Percentiles rank a stretch among this genome's conserved stretches.
Evolutionary conservation across 2,888 invertebrate genomes (phyloP).

Genomic region (Tiphia femorata): DNA sequence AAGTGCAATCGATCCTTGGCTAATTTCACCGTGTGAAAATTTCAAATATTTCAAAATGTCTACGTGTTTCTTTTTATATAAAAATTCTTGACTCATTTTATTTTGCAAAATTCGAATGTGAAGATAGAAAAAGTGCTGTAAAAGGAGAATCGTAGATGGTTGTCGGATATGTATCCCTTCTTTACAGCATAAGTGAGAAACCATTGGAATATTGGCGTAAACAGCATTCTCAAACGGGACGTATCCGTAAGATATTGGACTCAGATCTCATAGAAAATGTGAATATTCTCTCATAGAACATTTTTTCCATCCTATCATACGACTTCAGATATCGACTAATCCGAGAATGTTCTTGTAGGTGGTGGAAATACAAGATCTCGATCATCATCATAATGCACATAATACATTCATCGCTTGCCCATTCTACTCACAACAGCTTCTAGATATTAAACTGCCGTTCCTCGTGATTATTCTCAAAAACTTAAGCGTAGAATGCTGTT

Average conservation of each 20-base stretch:
- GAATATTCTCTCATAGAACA: not conserved
- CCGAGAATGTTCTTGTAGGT: slow-evolving; percentile 77
- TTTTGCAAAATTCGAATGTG: not conserved
- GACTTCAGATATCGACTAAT: not conserved
- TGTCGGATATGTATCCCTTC: slow-evolving; percentile 84
- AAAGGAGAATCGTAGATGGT: slow-evolving; percentile 36
- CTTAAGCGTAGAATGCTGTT: slow-evolving; percentile 92
- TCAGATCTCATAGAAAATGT: slow-evolving; percentile 54
- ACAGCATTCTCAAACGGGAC: slow-evolving; percentile 66
- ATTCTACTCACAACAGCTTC: slow-evolving; percentile 87
- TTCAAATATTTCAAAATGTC: not conserved
- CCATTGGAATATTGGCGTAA: slow-evolving; percentile 90
- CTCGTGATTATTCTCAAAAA: slow-evolving; percentile 96
- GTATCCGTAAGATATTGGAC: slow-evolving; percentile 44
- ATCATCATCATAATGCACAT: slow-evolving; percentile 94
- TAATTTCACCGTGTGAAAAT: no score
- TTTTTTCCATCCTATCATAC: not conserved
- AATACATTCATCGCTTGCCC: slow-evolving; percentile 95
- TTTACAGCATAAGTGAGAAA: slow-evolving; percentile 87
- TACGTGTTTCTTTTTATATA: not conserved
- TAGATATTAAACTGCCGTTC: slow-evolving; percentile 93
- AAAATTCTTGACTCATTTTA: not conserved
- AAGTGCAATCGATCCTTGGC: no score
- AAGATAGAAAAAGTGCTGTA: slow-evolving; percentile 5
- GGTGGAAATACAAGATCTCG: slow-evolving; percentile 87